phyloP scores from a whole-genome alignment of 2,888 invertebrate genomes.

The Carcina quercana region DNA sequence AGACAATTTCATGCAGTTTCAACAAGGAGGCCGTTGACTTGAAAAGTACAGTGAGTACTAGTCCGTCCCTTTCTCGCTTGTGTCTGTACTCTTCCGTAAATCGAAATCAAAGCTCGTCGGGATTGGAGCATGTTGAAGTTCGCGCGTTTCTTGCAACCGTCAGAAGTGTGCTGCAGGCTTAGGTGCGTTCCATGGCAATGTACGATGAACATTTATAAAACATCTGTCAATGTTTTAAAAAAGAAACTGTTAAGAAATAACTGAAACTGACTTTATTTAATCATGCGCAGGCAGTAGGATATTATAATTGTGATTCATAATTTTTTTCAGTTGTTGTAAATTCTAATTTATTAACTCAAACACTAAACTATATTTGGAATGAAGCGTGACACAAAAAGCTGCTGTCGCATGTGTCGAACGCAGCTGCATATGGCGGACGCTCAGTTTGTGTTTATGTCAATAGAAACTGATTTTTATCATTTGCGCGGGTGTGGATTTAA shows the following conservation, averaged over 20 bases:
- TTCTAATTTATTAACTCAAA: too few relatives aligned
- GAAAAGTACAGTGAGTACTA: conserved; percentile 50
- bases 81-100: conserved; percentile 67
- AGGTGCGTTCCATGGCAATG: conserved; percentile 50
- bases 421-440: conserved; percentile 72
- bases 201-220: conserved; percentile 23
- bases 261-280: too few relatives aligned
- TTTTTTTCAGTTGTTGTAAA: too few relatives aligned
- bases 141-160: conserved; percentile 25
- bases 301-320: too few relatives aligned
- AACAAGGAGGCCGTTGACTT: conserved; percentile 68
- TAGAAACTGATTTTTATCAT: conserved; percentile 66
- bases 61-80: conserved; percentile 43
- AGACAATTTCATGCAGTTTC: conserved; percentile 48
- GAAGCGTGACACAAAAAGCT: background rate
- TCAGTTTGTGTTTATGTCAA: conserved; percentile 75
- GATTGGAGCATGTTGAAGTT: conserved; percentile 60
- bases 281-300: too few relatives aligned
- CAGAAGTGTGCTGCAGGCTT: conserved; percentile 45
- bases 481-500: conserved; percentile 70
- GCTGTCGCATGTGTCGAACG: conserved; percentile 50
- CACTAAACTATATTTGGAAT: too few relatives aligned
- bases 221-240: background rate
- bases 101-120: conserved; percentile 74
- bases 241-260: too few relatives aligned